Conservation (phyloP, 2,888 invertebrate genomes). For the Melinaea menophilus region DNA sequence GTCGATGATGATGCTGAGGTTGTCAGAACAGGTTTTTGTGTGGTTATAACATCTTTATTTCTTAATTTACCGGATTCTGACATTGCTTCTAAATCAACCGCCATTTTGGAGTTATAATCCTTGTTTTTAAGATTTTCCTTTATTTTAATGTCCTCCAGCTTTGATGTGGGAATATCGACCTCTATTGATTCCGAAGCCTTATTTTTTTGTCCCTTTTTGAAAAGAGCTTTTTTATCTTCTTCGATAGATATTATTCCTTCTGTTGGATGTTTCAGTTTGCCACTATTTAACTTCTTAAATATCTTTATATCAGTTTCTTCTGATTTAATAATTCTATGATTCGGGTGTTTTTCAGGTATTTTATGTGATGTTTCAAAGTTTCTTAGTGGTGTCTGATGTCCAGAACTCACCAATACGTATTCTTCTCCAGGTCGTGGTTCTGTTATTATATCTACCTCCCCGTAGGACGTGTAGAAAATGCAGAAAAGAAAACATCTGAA, state of each 20-base stretch:
- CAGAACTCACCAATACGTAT: constrained; percentile 80
- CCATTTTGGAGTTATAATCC: constrained; percentile 66
- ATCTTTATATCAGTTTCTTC: constrained; percentile 71
- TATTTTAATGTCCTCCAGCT: constrained; percentile 70
- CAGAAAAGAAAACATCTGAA: constrained; percentile 75
- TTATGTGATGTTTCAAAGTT: constrained; percentile 86
- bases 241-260: constrained; percentile 72
- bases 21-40: constrained; percentile 76
- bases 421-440: constrained; percentile 82
- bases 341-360: constrained; percentile 76
- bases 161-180: constrained; percentile 69
- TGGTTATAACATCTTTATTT: constrained; percentile 66
- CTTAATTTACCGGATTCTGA: constrained; percentile 70
- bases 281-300: constrained; percentile 56
- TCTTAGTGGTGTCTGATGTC: constrained; percentile 67
- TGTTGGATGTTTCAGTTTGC: constrained; percentile 58
- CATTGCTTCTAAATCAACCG: constrained; percentile 67
- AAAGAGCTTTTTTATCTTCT: constrained; percentile 63
- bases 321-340: constrained; percentile 56
- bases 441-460: constrained; percentile 79
- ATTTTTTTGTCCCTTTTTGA: constrained; percentile 59
- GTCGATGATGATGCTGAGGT: constrained; percentile 64
- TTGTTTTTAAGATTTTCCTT: constrained; percentile 71
- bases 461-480: constrained; percentile 60
- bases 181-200: constrained; percentile 67